Conservation (phyloP, 2,888 invertebrate genomes). For the Proisotoma minuta region DNA sequence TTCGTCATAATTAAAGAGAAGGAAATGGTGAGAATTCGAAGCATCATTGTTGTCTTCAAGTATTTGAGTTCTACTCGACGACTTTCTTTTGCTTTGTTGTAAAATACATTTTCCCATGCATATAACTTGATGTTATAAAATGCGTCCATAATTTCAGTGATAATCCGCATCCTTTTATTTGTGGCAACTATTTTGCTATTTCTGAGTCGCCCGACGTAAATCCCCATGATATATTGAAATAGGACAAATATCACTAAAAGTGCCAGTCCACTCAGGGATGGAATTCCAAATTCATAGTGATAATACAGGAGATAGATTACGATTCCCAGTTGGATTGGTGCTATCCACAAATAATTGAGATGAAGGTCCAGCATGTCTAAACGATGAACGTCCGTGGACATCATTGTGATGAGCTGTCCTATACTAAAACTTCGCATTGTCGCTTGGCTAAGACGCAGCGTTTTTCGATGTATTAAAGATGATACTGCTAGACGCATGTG, state of each 20-base stretch:
- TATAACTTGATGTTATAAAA: slow-evolving; percentile 31
- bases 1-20: slow-evolving; percentile 25
- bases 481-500: slow-evolving; percentile 27
- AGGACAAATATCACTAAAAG: slow-evolving; percentile 16
- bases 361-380: slow-evolving; percentile 27
- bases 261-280: slow-evolving; percentile 20
- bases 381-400: slow-evolving; percentile 25
- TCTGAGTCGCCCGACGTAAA: slow-evolving; percentile 10
- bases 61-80: slow-evolving; percentile 17
- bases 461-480: slow-evolving; percentile 24
- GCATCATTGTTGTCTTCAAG: slow-evolving; percentile 19
- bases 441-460: slow-evolving; percentile 19
- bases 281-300: slow-evolving; percentile 17
- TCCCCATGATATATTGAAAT: slow-evolving; percentile 17
- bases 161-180: slow-evolving; percentile 18
- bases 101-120: slow-evolving; percentile 28
- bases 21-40: slow-evolving; percentile 19
- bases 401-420: slow-evolving; percentile 25
- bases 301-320: slow-evolving; percentile 20
- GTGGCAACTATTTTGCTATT: slow-evolving; percentile 17
- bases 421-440: slow-evolving; percentile 17
- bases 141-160: slow-evolving; percentile 23
- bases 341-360: slow-evolving; percentile 24
- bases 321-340: slow-evolving; percentile 21
- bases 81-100: slow-evolving; percentile 17